Conservation (phyloP, 2,797 vertebrate species). For the Darevskia mixta region DNA sequence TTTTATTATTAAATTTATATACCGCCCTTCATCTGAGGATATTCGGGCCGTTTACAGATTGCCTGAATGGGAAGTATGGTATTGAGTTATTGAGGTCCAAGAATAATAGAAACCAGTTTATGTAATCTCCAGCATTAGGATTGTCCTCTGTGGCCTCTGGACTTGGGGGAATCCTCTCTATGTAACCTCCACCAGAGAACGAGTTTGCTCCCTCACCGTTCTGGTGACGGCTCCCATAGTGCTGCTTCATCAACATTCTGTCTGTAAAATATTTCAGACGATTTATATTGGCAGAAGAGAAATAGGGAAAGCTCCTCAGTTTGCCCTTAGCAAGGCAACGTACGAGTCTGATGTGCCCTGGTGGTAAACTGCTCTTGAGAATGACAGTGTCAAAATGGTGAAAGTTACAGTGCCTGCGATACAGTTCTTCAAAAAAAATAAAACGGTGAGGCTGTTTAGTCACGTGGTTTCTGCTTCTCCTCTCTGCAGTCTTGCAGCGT, state of each 20-base stretch:
- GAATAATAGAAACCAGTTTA: no score
- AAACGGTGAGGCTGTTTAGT: not conserved
- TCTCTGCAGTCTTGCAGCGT: slow-evolving; percentile 86
- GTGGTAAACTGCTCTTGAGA: no score
- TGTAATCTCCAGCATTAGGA: no score
- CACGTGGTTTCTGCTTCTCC: slow-evolving; percentile 1
- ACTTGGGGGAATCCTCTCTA: no score
- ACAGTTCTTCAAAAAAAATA: not conserved
- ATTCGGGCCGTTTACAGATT: no score
- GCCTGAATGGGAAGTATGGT: no score
- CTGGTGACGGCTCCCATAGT: not conserved
- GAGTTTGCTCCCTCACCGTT: not conserved
- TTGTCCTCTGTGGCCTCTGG: no score
- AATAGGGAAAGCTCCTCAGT: not conserved
- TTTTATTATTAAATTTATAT: no score
- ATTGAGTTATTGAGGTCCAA: no score
- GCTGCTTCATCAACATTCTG: not conserved
- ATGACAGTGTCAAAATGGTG: no score
- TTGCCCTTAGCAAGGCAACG: not conserved
- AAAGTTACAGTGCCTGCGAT: not conserved
- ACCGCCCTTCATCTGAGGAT: no score
- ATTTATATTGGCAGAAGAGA: not conserved
- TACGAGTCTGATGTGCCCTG: not conserved
- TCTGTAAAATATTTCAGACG: not conserved
- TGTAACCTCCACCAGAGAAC: no score